Base-by-base conservation (phyloP, 2,888 invertebrate species). In the Oscheius sp. region DNA sequence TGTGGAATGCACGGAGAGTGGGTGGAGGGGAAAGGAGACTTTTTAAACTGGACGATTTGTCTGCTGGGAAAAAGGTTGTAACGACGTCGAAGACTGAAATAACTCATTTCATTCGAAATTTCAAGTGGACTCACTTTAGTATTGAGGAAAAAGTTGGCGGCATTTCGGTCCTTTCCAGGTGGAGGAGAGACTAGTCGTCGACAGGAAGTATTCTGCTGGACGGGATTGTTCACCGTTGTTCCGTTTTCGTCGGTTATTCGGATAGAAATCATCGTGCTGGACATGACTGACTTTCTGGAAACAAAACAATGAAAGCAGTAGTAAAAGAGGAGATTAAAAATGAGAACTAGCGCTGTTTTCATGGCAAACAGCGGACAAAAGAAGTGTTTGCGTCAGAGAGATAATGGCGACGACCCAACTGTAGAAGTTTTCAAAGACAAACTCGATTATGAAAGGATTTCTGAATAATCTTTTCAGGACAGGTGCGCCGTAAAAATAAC, bases 161-260 rank as follows among this genome's bases (percentile, higher is more conserved):
- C 61, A 6, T 42, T 29, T 61, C 45, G 23, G 15, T 45, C 45
- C 2, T 42, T 42, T 8, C 29, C n/a, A 15, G 61, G 61, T 27
- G 61, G 61, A 5, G 61, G 45, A 27, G 45, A 42, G 31, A 61
- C 42, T 17, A 42, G 27, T 45, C 61, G 61, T 27, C 61, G 27
- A 29, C 45, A 45, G 31, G 45, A 42, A 20, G 12, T 45, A 31
- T 20, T 27, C 45, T 61, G 25, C 3, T 42, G n/a, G 6, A 45
- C 15, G 1, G 61, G 42, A 27, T 25, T 42, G 45, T 42, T 3
- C 5, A 61, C 61, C n/a, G 25, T n/a, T n/a, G 17, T 29, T 23
- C 61, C 61, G 17, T 61, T 61, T 31, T 61, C 61, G n/a, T 61
- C 61, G 10, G 61, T 61, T 15, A 61, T 45, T 61, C 61, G 61